phyloP scores from a whole-genome alignment of 2,797 vertebrate genomes.

The Aldrovandia affinis region DNA sequence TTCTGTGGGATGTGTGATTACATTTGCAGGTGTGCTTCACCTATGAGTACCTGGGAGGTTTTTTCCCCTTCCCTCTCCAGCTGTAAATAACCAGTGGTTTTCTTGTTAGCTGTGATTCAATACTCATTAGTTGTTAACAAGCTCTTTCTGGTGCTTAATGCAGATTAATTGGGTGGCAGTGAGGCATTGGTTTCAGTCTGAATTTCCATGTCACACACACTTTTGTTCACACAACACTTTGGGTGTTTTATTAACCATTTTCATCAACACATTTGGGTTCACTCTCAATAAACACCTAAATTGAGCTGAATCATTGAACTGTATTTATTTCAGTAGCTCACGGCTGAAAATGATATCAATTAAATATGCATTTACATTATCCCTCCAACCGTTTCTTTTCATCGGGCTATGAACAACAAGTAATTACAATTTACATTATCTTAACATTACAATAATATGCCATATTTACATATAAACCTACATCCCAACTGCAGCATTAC shows the following conservation, averaged over 20 bases:
- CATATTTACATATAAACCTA: background rate
- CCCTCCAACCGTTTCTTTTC: background rate
- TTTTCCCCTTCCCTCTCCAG: background rate
- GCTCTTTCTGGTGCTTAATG: slow-evolving; percentile 24
- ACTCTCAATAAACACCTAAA: slow-evolving; percentile 22
- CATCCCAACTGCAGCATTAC: background rate
- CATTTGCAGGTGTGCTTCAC: background rate
- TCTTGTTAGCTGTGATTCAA: slow-evolving; percentile 4
- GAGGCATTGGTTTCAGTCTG: slow-evolving; percentile 27
- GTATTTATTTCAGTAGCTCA: slow-evolving; percentile 14
- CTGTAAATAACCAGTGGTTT: background rate
- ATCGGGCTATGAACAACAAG: background rate
- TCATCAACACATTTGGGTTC: slow-evolving; percentile 15
- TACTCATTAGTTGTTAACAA: slow-evolving; percentile 1
- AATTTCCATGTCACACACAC: background rate
- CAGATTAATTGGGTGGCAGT: slow-evolving; percentile 42
- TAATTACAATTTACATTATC: background rate
- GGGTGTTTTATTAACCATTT: slow-evolving; percentile 8
- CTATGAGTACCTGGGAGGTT: background rate
- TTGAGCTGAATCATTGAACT: slow-evolving; percentile 17
- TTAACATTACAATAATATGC: background rate
- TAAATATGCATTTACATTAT: background rate
- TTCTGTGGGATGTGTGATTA: background rate
- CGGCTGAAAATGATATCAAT: background rate
- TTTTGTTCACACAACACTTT: slow-evolving; percentile 1